These are phyloP conservation scores for Sebastiscus tertius DNA, from an alignment of 2,797 vertebrate species.

Conservation along the genomic window DNA sequence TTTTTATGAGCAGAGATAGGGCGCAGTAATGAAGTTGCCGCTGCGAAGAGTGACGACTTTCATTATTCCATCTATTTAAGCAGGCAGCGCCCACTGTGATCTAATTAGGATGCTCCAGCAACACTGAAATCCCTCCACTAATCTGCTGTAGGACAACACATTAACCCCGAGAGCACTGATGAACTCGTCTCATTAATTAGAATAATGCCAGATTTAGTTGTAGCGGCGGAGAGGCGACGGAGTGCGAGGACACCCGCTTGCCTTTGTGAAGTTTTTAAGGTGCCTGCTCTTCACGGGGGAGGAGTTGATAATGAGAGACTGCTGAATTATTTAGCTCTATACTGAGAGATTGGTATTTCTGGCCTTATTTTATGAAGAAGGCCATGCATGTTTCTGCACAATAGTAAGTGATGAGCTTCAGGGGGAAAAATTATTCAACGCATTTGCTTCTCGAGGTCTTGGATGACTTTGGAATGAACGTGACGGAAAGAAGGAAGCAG, in stretches of 20 bases:
- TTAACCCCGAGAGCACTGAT: conserved; percentile 74
- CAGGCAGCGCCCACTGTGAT: conserved; percentile 68
- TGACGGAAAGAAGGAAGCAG: neutral
- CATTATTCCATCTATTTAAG: conserved; percentile 71
- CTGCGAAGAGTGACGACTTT: conserved; percentile 68
- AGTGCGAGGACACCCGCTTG: conserved; percentile 51
- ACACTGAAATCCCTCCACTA: conserved; percentile 56
- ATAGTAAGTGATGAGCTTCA: neutral
- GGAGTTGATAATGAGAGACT: conserved; percentile 26
- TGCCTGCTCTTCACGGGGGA: conserved; percentile 34
- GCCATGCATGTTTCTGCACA: neutral
- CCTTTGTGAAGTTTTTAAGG: conserved; percentile 55
- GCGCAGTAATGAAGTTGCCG: conserved; percentile 58
- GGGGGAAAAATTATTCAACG: neutral
- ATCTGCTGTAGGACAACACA: conserved; percentile 75
- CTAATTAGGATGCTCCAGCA: conserved; percentile 72
- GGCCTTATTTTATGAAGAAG: neutral
- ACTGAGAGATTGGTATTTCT: neutral
- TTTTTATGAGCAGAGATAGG: conserved; percentile 49
- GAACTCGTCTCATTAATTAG: conserved; percentile 75
- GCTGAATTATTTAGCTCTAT: conserved; percentile 59
- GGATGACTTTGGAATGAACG: conserved; percentile 44
- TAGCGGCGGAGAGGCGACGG: conserved; percentile 8
- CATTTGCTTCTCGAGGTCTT: conserved; percentile 17
- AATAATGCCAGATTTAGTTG: conserved; percentile 60